Percentiles rank a stretch among this genome's conserved stretches.
These are phyloP conservation scores for Diarsia dahlii DNA, from an alignment of 2,888 invertebrate genomes.

Conservation along the genomic window DNA sequence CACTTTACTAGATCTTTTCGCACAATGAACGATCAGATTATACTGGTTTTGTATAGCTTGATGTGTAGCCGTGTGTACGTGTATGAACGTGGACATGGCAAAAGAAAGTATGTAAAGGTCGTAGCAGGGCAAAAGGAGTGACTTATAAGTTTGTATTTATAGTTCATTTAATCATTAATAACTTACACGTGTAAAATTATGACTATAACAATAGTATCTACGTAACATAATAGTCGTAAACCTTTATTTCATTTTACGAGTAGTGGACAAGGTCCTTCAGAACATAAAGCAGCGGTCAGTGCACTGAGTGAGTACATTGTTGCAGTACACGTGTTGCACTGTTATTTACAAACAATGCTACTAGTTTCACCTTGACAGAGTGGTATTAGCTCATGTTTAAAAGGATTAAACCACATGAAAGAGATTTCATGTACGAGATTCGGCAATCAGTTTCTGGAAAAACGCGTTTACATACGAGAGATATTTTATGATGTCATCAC, in stretches of 20 bases:
- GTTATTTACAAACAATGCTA: background rate
- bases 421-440: background rate
- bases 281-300: slow-evolving; percentile 2
- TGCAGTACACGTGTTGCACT: slow-evolving; percentile 26
- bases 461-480: background rate
- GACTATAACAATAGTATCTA: background rate
- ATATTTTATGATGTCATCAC: no score
- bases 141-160: no score
- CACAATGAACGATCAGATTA: no score
- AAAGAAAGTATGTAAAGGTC: no score
- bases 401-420: background rate
- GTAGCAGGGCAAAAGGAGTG: no score
- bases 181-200: background rate
- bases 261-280: slow-evolving; percentile 13
- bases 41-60: no score
- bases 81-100: no score
- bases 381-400: background rate
- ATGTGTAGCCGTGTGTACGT: no score
- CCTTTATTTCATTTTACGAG: slow-evolving; percentile 8
- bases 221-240: background rate
- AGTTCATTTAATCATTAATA: no score
- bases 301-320: slow-evolving; percentile 6
- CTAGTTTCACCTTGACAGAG: background rate
- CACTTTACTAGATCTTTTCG: no score
- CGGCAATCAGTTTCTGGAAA: background rate